Evolutionary conservation across 1,140 invertebrate species (phyloP).

Genomic region (Drosophila subobscura): DNA sequence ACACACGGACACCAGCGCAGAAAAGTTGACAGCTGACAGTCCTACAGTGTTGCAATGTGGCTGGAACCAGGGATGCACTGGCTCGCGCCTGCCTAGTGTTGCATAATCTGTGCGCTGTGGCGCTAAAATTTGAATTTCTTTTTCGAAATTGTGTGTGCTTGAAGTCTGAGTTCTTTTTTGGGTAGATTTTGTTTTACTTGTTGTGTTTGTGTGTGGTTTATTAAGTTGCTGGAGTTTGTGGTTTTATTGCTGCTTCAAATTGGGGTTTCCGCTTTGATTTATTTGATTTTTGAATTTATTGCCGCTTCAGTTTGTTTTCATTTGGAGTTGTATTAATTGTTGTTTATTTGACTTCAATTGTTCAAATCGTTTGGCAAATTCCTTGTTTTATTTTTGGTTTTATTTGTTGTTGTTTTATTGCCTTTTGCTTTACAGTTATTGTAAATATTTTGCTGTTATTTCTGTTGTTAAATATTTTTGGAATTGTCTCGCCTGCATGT

Average conservation of each 20-base stretch:
- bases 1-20: slow-evolving; percentile 39
- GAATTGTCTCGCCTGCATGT: slow-evolving; percentile 22
- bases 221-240: background rate
- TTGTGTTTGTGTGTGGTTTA: background rate
- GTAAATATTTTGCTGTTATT: background rate
- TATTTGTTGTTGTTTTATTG: background rate
- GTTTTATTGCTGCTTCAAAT: background rate
- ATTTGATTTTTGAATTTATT: background rate
- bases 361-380: background rate
- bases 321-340: background rate
- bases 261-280: background rate
- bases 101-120: slow-evolving; percentile 41
- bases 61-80: slow-evolving; percentile 27
- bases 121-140: slow-evolving; percentile 31
- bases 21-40: slow-evolving; percentile 68
- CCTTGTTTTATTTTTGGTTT: background rate
- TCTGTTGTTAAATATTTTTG: slow-evolving; percentile 26
- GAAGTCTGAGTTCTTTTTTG: background rate
- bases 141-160: no score
- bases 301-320: background rate
- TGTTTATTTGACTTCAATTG: background rate
- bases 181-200: background rate
- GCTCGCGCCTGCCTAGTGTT: slow-evolving; percentile 39
- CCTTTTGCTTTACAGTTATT: background rate
- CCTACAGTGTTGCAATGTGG: slow-evolving; percentile 59